Base-by-base conservation (phyloP, 1,140 invertebrate species). In the Heliconius hewitsoni region DNA sequence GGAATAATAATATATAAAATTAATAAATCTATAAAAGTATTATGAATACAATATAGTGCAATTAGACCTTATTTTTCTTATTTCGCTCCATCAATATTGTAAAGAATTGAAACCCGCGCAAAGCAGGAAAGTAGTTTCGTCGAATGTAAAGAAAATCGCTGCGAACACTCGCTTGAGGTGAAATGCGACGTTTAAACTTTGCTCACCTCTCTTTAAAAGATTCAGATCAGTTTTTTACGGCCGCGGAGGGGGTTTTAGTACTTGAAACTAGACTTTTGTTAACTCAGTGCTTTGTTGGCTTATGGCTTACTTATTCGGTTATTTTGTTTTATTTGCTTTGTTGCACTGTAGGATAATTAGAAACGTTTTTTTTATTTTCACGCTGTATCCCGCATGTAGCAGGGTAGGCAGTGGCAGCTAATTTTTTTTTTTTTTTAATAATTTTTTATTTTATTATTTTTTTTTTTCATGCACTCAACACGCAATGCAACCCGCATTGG, bases 131-230 rank as follows among this genome's bases (percentile, higher is more conserved):
- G 71, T 72, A 42, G 42, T 72, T 72, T n/a, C 37, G 71, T 72
- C 71, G 37, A 72, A 72, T 37, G 71, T 72, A 72, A 72, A 72
- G 71, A 72, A 72, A 72, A 42, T 66, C 60, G 60, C 71, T n/a
- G 71, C 71, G 16, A 72, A 39, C 18, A 72, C 71, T 37, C 71
- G 71, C 71, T 72, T 23, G 37, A 72, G 71, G 71, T 72, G 34
- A 42, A 42, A 72, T 72, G 37, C 71, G 34, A 72, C 37, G 71
- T 72, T 72, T 72, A 42, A 66, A 66, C 60, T 30, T 72, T 34
- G 18, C 71, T 72, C 71, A 42, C 71, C 71, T 72, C 37, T 72
- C 60, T 66, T 66, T 66, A 66, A 66, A 66, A 66, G 60, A 66
- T 66, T 66, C 60, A 66, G 60, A 66, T 66, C 60, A 66, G 60